Conservation (phyloP, 2,113 vertebrate genomes). For the Catharus minimus region DNA sequence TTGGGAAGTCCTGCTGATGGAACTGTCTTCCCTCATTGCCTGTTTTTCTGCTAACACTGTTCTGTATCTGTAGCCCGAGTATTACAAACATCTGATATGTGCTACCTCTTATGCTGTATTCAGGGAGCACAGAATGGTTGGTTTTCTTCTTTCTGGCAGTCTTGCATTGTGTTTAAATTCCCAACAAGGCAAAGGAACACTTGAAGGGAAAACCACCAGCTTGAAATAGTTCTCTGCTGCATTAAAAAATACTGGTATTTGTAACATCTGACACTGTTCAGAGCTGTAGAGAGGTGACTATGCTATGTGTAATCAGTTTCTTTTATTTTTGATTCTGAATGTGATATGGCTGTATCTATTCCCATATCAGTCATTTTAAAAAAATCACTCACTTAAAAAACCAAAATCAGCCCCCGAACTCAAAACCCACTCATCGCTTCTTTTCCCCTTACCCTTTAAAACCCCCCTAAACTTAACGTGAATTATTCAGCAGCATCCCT, state of each 20-base stretch:
- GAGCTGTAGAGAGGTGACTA: neutral
- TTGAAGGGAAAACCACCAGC: slow-evolving; percentile 20
- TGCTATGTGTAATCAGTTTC: neutral
- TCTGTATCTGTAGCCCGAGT: neutral
- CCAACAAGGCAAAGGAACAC: slow-evolving; percentile 5
- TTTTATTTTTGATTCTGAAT: neutral
- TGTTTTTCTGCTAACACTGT: neutral
- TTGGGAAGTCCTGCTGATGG: neutral
- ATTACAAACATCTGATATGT: neutral
- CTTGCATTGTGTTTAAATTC: slow-evolving; percentile 40
- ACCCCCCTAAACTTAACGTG: neutral
- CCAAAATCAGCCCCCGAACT: neutral
- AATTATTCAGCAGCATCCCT: slow-evolving; percentile 42
- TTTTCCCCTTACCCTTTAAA: slow-evolving; percentile 36
- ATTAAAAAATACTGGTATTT: slow-evolving; percentile 10
- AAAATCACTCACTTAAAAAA: neutral
- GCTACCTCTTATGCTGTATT: neutral
- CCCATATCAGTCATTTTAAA: neutral
- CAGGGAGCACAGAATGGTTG: neutral
- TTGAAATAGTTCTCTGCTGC: slow-evolving; percentile 42
- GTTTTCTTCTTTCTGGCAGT: slow-evolving; percentile 31
- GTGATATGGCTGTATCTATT: neutral
- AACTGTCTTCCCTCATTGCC: neutral
- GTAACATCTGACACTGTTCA: slow-evolving; percentile 6
- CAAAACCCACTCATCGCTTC: neutral